Conservation (phyloP, 1,140 invertebrate genomes). For the Plutomurus gul region DNA sequence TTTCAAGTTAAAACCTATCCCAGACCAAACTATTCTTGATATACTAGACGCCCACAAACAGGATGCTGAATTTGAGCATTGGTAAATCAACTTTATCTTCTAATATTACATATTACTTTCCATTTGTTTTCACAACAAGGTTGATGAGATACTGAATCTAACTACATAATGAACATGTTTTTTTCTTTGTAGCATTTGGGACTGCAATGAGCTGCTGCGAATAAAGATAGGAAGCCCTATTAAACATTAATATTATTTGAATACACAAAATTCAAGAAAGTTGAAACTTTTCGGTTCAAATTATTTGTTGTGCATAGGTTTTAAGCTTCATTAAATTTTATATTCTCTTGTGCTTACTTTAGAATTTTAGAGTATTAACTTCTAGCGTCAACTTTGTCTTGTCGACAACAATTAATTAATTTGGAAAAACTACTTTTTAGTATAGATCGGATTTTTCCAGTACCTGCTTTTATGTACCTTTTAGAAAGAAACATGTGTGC, state of each 20-base stretch:
- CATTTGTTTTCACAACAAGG: too few species aligned
- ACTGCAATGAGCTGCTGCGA: neutral
- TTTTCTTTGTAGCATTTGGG: constrained; percentile 32
- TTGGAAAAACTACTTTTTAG: too few species aligned
- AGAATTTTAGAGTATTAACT: too few species aligned
- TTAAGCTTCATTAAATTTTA: too few species aligned
- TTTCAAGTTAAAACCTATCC: neutral
- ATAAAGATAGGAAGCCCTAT: neutral
- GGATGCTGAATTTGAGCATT: constrained; percentile 8
- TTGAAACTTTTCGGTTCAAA: neutral
- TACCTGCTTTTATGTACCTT: too few species aligned
- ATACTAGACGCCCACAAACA: constrained; percentile 23
- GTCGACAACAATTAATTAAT: too few species aligned
- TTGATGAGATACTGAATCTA: neutral
- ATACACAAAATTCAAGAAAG: neutral
- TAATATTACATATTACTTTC: too few species aligned
- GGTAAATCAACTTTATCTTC: constrained; percentile 17
- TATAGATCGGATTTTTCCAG: too few species aligned
- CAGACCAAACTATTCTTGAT: neutral
- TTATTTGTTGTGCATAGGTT: neutral
- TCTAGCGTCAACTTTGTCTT: too few species aligned
- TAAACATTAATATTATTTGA: neutral
- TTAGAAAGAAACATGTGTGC: too few species aligned
- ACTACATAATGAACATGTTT: neutral
- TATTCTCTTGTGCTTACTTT: too few species aligned